Evolutionary conservation across 2,888 invertebrate species (phyloP), one percentile per base, ranked within the genome.

Genomic region (Xestia xanthographa): DNA sequence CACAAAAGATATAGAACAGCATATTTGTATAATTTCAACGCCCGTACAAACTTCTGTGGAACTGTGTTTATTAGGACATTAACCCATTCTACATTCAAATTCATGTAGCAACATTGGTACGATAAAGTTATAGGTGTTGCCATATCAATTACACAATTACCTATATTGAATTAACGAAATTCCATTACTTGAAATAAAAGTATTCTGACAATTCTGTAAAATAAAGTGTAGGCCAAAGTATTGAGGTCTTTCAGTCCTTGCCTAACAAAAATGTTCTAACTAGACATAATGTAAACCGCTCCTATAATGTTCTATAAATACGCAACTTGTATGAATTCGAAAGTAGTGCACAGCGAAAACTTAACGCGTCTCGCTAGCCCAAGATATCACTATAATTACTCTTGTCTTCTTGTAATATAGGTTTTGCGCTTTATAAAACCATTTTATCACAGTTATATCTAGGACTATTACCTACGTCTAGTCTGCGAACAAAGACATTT

Each of bases 71-170:
- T 68, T 63, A 63, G 66, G 72, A 72, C 82, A 74, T 76, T 84
- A 78, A 84, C 85, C 82, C 48, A 85, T 84, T 86, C 77, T 45
- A 80, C 60, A 77, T 84, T 74, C 63, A 75, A 67, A 74, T 45
- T 14, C 41, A 66, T 77, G 60, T 45, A 75, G 70, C 72, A 79
- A 83, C 69, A 66, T 66, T 48, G 41, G 53, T 58, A 50, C 63
- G 45, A 77, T 77, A 80, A 72, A 83, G 43, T 63, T 63, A 48
- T 56, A 66, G 45, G 26, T 60, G 71, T 63, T 66, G 58, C 66
- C 71, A 48, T 72, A 65, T 53, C 22, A 14, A 71, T 74, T 56
- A 53, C 71, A 48, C 34, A 67, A 67, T 48, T n/a, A 58, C n/a
- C n/a, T 34, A 43, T 43, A 75, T 65, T 56, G 14, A 75, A 60